Conservation (phyloP, 2,888 invertebrate genomes). For the Germaria angustata region DNA sequence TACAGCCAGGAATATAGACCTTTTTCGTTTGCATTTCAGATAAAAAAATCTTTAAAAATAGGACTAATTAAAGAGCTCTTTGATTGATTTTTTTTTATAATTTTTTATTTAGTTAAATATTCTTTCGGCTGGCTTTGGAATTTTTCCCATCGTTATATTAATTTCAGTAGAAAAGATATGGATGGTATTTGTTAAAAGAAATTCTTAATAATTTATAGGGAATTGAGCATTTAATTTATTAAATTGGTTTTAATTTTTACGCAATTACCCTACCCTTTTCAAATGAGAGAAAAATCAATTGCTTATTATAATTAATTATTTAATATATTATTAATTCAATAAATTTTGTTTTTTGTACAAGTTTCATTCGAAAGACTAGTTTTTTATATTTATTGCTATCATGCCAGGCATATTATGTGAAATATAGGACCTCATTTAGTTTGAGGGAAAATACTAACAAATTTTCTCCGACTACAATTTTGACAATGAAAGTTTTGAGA, state of each 20-base stretch:
- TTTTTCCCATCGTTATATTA: not conserved
- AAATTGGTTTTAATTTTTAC: not conserved
- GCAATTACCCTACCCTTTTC: not conserved
- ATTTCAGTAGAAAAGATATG: not conserved
- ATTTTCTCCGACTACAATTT: no score
- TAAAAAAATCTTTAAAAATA: not conserved
- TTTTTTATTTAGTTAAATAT: not conserved
- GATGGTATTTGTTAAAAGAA: not conserved
- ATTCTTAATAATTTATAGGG: slow-evolving; percentile 32
- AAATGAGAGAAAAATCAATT: not conserved
- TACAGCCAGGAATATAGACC: not conserved
- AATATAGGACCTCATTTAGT: no score
- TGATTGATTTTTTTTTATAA: slow-evolving; percentile 41
- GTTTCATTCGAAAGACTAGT: no score
- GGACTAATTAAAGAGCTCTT: slow-evolving; percentile 32
- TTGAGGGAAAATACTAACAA: no score
- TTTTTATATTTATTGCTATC: no score
- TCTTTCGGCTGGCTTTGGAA: not conserved
- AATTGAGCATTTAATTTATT: not conserved
- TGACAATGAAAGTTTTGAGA: no score
- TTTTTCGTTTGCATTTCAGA: not conserved
- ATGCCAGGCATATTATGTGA: no score
- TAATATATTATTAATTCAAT: no score
- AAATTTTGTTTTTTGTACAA: no score
- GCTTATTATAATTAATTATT: no score